phyloP scores from a whole-genome alignment of 2,888 invertebrate species.

The Rapana venosa region DNA sequence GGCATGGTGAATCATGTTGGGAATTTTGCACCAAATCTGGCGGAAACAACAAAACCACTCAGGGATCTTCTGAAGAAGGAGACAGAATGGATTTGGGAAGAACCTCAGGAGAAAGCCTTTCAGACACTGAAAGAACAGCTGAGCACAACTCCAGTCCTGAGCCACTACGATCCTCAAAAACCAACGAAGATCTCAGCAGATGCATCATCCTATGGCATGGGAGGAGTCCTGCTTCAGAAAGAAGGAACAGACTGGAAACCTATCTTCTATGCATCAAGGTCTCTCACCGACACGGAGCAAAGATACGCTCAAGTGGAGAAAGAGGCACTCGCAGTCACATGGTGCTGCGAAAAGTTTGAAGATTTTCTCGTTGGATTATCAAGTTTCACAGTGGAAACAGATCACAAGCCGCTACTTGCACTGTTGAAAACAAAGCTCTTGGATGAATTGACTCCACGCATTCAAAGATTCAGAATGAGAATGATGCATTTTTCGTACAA shows the following conservation, averaged over 20 bases:
- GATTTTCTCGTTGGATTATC: not conserved
- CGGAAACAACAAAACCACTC: conserved; percentile 13
- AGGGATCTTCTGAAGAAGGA: conserved; percentile 37
- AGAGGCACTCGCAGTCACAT: not conserved
- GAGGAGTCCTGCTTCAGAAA: no score
- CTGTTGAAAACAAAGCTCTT: not conserved
- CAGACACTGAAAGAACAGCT: no score
- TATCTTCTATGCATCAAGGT: not conserved
- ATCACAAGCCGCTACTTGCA: not conserved
- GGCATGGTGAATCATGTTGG: conserved; percentile 41
- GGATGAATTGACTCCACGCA: not conserved
- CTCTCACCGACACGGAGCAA: not conserved
- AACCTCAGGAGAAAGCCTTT: no score
- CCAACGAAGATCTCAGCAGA: no score
- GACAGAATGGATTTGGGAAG: conserved; percentile 22
- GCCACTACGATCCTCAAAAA: no score
- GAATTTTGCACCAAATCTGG: conserved; percentile 27
- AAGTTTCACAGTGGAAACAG: not conserved
- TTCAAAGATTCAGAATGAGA: not conserved
- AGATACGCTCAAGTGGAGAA: not conserved
- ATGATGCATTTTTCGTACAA: not conserved
- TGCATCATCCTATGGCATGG: no score
- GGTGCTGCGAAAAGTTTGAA: not conserved
- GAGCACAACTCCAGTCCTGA: no score
- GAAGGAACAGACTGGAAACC: no score